Evolutionary conservation across 2,888 invertebrate species (phyloP).

Genomic region (Drosophila testacea): DNA sequence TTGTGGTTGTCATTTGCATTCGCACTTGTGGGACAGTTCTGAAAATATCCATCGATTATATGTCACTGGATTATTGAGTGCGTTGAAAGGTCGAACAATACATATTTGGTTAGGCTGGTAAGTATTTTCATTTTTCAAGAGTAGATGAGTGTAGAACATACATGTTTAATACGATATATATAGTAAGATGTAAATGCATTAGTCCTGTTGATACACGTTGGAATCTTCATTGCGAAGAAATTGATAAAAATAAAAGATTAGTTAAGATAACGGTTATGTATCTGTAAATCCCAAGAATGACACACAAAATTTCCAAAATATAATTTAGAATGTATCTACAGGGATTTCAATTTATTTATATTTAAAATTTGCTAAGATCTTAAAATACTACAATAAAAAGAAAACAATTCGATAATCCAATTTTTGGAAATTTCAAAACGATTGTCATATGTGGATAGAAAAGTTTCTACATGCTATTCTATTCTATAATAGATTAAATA

Average conservation of each 20-base stretch:
- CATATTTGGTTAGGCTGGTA: conserved; percentile 7
- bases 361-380: no score
- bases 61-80: conserved; percentile 14
- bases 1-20: conserved; percentile 47
- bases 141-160: neutral
- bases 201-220: neutral
- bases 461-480: no score
- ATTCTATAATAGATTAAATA: neutral
- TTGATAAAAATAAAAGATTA: no score
- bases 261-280: no score
- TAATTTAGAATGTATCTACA: no score
- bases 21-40: conserved; percentile 33
- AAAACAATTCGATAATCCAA: no score
- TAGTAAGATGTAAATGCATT: neutral
- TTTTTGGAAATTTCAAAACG: no score
- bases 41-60: conserved; percentile 35
- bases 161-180: neutral
- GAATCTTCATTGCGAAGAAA: neutral
- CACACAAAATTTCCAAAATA: no score
- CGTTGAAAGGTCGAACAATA: conserved; percentile 12
- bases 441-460: no score
- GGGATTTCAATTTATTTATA: no score
- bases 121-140: neutral
- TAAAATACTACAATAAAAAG: no score
- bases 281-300: no score